Evolutionary conservation across 2,113 vertebrate genomes (phyloP), one percentile per base, ranked within the genome.

Genomic region (Marmota flaviventris): DNA sequence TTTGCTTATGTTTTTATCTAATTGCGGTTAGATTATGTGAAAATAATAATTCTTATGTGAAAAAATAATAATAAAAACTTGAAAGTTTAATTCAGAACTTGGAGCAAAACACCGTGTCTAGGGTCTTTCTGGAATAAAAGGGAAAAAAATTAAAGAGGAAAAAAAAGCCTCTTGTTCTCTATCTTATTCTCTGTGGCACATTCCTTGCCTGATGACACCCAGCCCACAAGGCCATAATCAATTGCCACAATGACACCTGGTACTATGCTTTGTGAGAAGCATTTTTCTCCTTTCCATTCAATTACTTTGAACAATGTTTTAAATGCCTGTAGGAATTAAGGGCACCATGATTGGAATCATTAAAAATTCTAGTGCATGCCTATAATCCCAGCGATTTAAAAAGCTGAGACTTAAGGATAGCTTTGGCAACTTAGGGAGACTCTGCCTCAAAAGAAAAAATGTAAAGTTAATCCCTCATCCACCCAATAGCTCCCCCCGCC

Each of bases 1-100:
- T 42, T 29, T 58, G 13, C 20, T 81, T 79, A 70, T 76, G 20
- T 56, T 91, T 95, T 94, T 70, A 81, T 85, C 82, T 85, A 96
- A 97, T n/a, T 92, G 32, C 6, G 29, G 67, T 69, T 69, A 69
- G 65, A 32, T 93, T 81, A 61, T 22, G n/a, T 93, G 56, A 77
- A 94, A 76, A 91, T 51, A 51, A 58, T 58, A 58, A 58, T 58
- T 22, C 37, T 18, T 53, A 42, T 39, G 65, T 76, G 79, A 72
- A 83, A 83, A 82, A 27, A 24, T 76, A 25, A 69, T 75, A 95
- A 58, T 45, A 77, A 85, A 81, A 85, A 20, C 4, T 32, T 92
- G 58, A 79, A 72, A 79, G 39, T 6, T 75, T 70, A 94, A 61
- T 95, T 34, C n/a, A 92, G 75, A 94, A 22, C 67, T 89, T 58